A percentile compares a stretch with the other conserved stretches of the same genome.
Evolutionary conservation across 2,888 invertebrate genomes (phyloP).

Genomic region (Hemithea aestivaria): DNA sequence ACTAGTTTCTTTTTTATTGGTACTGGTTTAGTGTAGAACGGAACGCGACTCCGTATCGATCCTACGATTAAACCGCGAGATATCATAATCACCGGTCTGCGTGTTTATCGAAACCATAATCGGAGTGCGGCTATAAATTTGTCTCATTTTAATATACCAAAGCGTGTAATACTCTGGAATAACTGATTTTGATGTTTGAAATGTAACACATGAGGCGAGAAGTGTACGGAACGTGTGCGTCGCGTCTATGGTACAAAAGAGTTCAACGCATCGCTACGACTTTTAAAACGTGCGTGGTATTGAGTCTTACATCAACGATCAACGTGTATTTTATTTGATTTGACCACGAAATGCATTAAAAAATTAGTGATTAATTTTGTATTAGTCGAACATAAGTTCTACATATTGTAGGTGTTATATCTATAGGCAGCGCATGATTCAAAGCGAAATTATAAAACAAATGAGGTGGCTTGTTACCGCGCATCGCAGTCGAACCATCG

Average conservation of each 20-base stretch:
- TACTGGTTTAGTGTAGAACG: conserved; percentile 75
- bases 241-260: conserved; percentile 55
- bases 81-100: conserved; percentile 78
- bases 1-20: conserved; percentile 76
- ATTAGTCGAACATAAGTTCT: no score
- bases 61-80: conserved; percentile 72
- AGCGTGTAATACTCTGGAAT: conserved; percentile 64
- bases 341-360: no score
- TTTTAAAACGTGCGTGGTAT: conserved; percentile 1
- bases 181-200: conserved; percentile 53
- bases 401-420: no score
- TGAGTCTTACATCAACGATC: no score
- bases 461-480: conserved; percentile 15
- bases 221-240: conserved; percentile 33
- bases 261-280: conserved; percentile 65
- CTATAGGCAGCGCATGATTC: no score
- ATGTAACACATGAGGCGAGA: conserved; percentile 46
- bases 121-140: conserved; percentile 74
- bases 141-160: conserved; percentile 76
- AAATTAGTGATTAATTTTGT: no score
- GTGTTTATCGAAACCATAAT: conserved; percentile 76
- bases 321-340: no score
- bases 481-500: conserved; percentile 10
- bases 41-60: conserved; percentile 74
- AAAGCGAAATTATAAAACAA: conserved; percentile 17